Evolutionary conservation across 2,113 vertebrate genomes (phyloP), one percentile per base, ranked within the genome.

Genomic region (Acrocephalus arundinaceus): DNA sequence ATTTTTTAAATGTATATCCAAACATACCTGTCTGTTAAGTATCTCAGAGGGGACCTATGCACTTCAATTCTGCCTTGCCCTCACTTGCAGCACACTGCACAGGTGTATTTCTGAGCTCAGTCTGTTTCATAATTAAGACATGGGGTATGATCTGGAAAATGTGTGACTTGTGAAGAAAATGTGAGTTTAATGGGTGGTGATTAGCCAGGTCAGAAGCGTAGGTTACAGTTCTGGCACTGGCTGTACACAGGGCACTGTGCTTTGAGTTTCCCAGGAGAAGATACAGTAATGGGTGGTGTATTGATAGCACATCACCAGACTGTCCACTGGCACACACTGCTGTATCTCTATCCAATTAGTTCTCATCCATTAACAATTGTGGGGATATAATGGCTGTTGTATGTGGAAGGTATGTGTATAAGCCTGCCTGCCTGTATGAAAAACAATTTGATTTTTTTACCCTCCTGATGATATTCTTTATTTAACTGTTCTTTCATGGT

Each of bases 231-330:
- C 68, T 11, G 9, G 31, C 79, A 84, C 82, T 13, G 35, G 68
- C 58, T 93, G 76, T 84, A 71, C 61, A 35, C 16, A 23, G 23
- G 7, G 13, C 55, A 59, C 68, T 80, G 46, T 15, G 46, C 79
- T 93, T 74, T 76, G 72, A 24, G 70, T 77, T 80, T 96, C 90
- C 76, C 92, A 49, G 37, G 66, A 82, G 72, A 87, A 84, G 61
- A 48, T 84, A 48, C 16, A 12, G 30, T 80, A 70, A 67, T 51
- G 39, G 52, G 17, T 59, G 43, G 15, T 70, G 24, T n/a, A 58
- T 37, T 51, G 58, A 70, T 35, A 75, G 71, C 54, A 46, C 37
- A 43, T 70, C 66, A 59, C 46, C n/a, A 65, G 37, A 28, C 51
- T 62, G 46, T 54, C 62, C 2, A 0, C 24, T 85, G 63, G 22